Conservation (phyloP, 2,888 invertebrate genomes). For the Drosophila suboccidentalis region DNA sequence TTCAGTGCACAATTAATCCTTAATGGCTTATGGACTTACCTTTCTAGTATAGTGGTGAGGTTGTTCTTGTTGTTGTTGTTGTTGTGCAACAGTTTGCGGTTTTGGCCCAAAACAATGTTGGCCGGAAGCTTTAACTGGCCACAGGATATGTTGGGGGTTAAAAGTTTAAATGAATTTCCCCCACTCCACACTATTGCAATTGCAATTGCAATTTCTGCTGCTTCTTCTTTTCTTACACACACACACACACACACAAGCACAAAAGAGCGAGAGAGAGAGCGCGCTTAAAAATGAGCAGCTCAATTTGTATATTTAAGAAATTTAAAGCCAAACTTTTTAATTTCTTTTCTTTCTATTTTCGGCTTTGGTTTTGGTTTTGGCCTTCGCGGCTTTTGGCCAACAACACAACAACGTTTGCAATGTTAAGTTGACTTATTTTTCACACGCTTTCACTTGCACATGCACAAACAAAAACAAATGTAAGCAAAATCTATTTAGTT, state of each 20-base stretch:
- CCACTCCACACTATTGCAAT: not conserved
- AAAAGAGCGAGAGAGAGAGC: not conserved
- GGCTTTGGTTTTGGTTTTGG: constrained; percentile 16
- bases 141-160: constrained; percentile 53
- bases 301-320: constrained; percentile 28
- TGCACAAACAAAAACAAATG: constrained; percentile 32
- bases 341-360: constrained; percentile 13
- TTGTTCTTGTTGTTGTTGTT: constrained; percentile 7
- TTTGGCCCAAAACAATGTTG: constrained; percentile 30
- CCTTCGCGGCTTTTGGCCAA: constrained; percentile 28
- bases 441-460: constrained; percentile 75
- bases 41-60: not conserved
- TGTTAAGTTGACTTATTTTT: constrained; percentile 61
- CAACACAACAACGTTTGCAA: constrained; percentile 29
- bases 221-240: constrained; percentile 1
- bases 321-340: constrained; percentile 27
- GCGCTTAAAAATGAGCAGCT: constrained; percentile 1
- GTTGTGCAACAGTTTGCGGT: constrained; percentile 60
- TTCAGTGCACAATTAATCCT: constrained; percentile 2
- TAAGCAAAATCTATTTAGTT: constrained; percentile 41
- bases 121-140: constrained; percentile 65
- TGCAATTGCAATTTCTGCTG: constrained; percentile 1
- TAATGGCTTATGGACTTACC: constrained; percentile 5
- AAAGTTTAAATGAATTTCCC: constrained; percentile 12
- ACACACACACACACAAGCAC: constrained; percentile 4